phyloP scores from a whole-genome alignment of 2,113 vertebrate genomes.

The Tiliqua scincoides region DNA sequence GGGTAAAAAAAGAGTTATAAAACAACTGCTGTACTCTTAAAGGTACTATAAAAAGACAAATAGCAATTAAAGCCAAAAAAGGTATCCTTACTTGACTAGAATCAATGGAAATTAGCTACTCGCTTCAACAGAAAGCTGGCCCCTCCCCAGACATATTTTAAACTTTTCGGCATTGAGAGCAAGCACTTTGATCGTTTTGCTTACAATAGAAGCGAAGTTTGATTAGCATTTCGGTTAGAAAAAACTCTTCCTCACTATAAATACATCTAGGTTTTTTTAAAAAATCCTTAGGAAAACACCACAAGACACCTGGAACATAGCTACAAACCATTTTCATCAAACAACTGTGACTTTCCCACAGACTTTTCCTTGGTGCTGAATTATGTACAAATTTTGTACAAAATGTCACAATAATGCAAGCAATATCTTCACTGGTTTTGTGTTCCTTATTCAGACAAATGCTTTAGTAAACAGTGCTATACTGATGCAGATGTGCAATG shows the following conservation, averaged over 20 bases:
- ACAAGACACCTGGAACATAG: neutral
- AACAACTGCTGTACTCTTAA: neutral
- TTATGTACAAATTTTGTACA: neutral
- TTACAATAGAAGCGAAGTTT: slow-evolving; percentile 40
- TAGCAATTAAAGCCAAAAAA: neutral
- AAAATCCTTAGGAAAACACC: neutral
- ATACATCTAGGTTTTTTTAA: neutral
- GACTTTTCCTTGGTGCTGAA: neutral
- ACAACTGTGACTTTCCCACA: neutral
- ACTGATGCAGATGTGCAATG: slow-evolving; percentile 28
- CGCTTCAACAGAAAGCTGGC: neutral
- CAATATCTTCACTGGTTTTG: slow-evolving; percentile 53
- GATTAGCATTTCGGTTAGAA: neutral
- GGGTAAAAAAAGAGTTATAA: neutral
- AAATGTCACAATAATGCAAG: slow-evolving; percentile 41
- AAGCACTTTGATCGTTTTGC: slow-evolving; percentile 1
- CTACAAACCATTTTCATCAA: neutral
- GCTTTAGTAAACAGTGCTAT: slow-evolving; percentile 31
- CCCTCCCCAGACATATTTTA: slow-evolving; percentile 14
- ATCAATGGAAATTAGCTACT: neutral
- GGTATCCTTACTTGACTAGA: neutral
- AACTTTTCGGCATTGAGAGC: slow-evolving; percentile 61
- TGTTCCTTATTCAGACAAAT: slow-evolving; percentile 27
- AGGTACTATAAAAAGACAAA: neutral
- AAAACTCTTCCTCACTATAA: neutral